Conservation (phyloP, 2,888 invertebrate genomes). For the Allygus modestus region DNA sequence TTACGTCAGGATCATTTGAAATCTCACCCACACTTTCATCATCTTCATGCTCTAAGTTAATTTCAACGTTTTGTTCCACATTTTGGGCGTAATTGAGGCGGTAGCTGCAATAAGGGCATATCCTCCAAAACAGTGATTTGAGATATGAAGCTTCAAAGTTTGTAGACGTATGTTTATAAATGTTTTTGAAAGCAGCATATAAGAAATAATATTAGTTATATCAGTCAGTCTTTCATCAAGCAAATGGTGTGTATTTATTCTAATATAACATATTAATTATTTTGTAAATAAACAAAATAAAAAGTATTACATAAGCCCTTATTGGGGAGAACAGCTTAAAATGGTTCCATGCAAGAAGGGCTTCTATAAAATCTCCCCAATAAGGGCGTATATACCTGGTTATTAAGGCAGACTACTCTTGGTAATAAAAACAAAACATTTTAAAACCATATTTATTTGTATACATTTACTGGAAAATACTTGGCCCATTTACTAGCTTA, state of each 20-base stretch:
- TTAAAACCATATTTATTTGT: conserved; percentile 8
- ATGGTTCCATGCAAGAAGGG: too few species aligned
- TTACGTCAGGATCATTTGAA: too few species aligned
- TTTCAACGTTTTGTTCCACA: too few species aligned
- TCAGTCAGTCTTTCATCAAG: too few species aligned
- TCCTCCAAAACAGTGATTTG: conserved; percentile 15
- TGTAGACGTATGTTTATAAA: neutral
- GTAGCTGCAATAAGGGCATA: conserved; percentile 51
- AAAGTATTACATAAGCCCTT: conserved; percentile 10
- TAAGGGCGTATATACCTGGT: conserved; percentile 11
- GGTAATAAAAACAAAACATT: too few species aligned
- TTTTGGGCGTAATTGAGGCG: conserved; percentile 22
- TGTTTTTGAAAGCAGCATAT: conserved; percentile 15
- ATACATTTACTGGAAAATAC: conserved; percentile 31
- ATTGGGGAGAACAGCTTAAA: conserved; percentile 43
- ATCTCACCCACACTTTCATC: too few species aligned
- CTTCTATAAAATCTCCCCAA: conserved; percentile 27
- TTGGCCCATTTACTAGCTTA: neutral
- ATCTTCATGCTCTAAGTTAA: too few species aligned
- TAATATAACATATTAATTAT: neutral
- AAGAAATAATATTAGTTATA: too few species aligned
- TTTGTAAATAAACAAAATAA: too few species aligned
- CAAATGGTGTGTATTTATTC: neutral
- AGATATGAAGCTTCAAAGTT: conserved; percentile 33
- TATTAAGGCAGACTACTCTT: neutral